A percentile compares a stretch with the other conserved stretches of the same genome.
phyloP scores from a whole-genome alignment of 2,888 invertebrate species.

The Unio pictorum region DNA sequence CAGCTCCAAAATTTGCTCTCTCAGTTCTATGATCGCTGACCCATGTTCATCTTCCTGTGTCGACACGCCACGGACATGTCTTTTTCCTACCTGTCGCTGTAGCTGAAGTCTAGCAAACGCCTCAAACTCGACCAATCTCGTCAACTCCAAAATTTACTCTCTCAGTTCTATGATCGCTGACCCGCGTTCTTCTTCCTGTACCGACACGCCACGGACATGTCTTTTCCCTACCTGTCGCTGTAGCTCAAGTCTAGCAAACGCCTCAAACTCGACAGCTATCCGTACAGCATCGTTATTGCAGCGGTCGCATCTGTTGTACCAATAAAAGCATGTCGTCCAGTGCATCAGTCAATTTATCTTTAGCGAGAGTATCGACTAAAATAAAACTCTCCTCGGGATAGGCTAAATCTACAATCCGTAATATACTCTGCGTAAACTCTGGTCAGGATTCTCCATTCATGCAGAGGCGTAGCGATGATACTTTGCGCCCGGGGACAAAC shows the following conservation, averaged over 20 bases:
- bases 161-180: no score
- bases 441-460: not conserved
- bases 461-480: no score
- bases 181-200: no score
- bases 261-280: conserved; percentile 2
- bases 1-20: no score
- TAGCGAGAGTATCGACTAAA: not conserved
- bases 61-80: no score
- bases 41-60: no score
- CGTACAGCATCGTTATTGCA: not conserved
- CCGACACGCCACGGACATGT: no score
- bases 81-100: no score
- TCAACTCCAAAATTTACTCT: no score
- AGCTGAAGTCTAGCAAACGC: not conserved
- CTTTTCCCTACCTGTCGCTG: no score
- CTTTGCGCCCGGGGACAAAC: no score
- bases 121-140: not conserved
- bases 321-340: not conserved
- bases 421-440: not conserved
- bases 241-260: not conserved
- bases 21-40: no score
- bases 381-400: not conserved
- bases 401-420: not conserved
- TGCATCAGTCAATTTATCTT: conserved; percentile 3
- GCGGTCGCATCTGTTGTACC: not conserved